Percentiles rank a stretch among this genome's conserved stretches.
Evolutionary conservation across 2,888 invertebrate genomes (phyloP).

Genomic region (Hermaeophaga mercurialis): DNA sequence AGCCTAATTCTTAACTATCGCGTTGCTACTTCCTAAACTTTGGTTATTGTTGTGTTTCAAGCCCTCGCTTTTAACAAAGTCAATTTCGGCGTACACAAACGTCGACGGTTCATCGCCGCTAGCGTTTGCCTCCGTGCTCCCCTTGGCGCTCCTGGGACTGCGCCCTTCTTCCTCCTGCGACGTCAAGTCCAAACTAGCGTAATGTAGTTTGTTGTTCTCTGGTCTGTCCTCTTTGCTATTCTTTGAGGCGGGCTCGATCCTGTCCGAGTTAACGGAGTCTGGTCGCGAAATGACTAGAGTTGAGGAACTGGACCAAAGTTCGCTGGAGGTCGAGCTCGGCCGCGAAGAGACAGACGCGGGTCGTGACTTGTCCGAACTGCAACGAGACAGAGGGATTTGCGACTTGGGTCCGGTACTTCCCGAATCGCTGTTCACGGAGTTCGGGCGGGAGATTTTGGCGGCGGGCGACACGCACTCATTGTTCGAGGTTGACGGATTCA

Average conservation of each 20-base stretch:
- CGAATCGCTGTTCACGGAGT: constrained; percentile 53
- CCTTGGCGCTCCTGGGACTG: constrained; percentile 40
- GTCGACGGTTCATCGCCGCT: constrained; percentile 47
- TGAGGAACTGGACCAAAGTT: constrained; percentile 52
- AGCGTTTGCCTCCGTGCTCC: neutral
- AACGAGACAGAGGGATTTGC: constrained; percentile 12
- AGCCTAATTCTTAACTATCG: constrained; percentile 48
- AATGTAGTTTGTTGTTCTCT: constrained; percentile 62
- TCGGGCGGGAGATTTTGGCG: constrained; percentile 51
- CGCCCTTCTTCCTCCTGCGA: constrained; percentile 46
- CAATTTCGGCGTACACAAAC: constrained; percentile 79
- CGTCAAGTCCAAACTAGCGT: constrained; percentile 69
- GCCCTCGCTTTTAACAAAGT: constrained; percentile 72
- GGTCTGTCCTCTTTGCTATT: constrained; percentile 44
- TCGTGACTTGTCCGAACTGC: constrained; percentile 43
- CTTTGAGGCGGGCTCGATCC: constrained; percentile 41
- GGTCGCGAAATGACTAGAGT: constrained; percentile 54
- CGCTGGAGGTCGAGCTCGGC: constrained; percentile 51
- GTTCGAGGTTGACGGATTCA: constrained; percentile 23
- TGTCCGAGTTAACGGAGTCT: constrained; percentile 52
- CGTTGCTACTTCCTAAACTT: constrained; percentile 40
- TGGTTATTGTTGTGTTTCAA: constrained; percentile 44
- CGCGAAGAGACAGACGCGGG: constrained; percentile 45
- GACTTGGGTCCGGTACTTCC: neutral
- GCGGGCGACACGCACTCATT: constrained; percentile 42